Conservation (phyloP, 2,888 invertebrate species). For the Phytoseiulus persimilis region DNA sequence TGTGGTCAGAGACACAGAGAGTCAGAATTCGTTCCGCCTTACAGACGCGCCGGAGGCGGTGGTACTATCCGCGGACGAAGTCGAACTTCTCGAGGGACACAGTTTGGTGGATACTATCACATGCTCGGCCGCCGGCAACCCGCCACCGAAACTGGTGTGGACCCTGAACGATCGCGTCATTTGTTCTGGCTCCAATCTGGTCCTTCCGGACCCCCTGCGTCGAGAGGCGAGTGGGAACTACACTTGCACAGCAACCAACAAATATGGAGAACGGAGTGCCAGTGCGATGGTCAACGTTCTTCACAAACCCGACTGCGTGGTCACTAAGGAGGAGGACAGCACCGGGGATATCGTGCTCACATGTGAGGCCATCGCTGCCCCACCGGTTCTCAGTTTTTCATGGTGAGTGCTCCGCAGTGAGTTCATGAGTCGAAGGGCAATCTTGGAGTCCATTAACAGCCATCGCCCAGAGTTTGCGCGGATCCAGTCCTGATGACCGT, state of each 20-base stretch:
- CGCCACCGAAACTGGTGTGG: constrained; percentile 64
- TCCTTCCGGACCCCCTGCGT: constrained; percentile 61
- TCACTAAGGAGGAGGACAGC: constrained; percentile 39
- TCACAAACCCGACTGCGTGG: constrained; percentile 58
- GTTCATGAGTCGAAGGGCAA: no score
- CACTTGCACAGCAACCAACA: constrained; percentile 60
- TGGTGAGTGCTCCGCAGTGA: constrained; percentile 67
- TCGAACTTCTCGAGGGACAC: constrained; percentile 50
- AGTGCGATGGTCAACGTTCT: constrained; percentile 68
- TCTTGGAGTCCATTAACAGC: no score
- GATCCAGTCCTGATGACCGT: neutral
- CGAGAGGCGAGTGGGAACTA: constrained; percentile 68
- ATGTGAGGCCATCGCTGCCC: constrained; percentile 73
- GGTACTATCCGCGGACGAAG: constrained; percentile 57
- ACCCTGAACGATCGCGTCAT: constrained; percentile 57
- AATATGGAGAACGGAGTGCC: constrained; percentile 65
- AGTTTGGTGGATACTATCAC: constrained; percentile 39
- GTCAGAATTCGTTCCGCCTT: neutral
- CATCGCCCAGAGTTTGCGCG: neutral
- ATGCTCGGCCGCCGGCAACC: constrained; percentile 46
- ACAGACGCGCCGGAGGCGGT: constrained; percentile 77
- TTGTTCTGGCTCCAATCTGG: constrained; percentile 55
- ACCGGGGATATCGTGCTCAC: constrained; percentile 64
- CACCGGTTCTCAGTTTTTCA: constrained; percentile 64
- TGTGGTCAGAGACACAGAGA: neutral